Evolutionary conservation across 2,888 invertebrate species (phyloP).

Genomic region (Acheta domesticus): DNA sequence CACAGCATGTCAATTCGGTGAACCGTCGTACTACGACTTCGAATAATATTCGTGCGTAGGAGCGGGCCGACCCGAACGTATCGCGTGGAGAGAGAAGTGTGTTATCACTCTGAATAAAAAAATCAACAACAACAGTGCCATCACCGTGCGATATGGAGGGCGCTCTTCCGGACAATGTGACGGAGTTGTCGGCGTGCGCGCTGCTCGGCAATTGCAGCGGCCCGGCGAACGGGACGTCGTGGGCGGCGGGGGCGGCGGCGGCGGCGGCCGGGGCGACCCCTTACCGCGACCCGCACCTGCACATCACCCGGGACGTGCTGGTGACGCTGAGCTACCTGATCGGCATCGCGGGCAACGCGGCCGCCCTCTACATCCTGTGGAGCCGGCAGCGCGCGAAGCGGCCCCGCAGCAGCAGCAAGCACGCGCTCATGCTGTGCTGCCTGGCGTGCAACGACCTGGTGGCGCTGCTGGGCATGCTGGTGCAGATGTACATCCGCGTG

Average conservation of each 20-base stretch:
- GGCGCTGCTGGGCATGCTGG: slow-evolving; percentile 74
- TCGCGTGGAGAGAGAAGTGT: too few species aligned
- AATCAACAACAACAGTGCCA: too few species aligned
- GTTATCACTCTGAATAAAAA: too few species aligned
- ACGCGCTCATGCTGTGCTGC: slow-evolving; percentile 74
- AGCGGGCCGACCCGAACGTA: too few species aligned
- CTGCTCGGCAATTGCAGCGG: too few species aligned
- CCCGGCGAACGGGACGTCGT: not conserved
- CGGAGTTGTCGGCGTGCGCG: too few species aligned
- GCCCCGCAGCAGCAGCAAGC: slow-evolving; percentile 67
- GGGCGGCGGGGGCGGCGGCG: not conserved
- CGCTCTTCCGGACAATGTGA: too few species aligned
- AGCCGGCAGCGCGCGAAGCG: not conserved
- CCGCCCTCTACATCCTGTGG: slow-evolving; percentile 71
- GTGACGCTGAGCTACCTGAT: slow-evolving; percentile 59
- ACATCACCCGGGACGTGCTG: slow-evolving; percentile 44
- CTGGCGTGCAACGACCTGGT: slow-evolving; percentile 76
- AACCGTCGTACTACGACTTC: too few species aligned
- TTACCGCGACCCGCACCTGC: not conserved
- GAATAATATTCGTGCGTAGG: too few species aligned
- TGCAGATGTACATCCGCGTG: slow-evolving; percentile 59
- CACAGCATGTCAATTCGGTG: too few species aligned
- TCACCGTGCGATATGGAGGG: too few species aligned
- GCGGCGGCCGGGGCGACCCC: not conserved
- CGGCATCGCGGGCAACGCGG: slow-evolving; percentile 70